Base-by-base conservation (phyloP, 2,888 invertebrate species). In the Hyposoter dolosus region DNA sequence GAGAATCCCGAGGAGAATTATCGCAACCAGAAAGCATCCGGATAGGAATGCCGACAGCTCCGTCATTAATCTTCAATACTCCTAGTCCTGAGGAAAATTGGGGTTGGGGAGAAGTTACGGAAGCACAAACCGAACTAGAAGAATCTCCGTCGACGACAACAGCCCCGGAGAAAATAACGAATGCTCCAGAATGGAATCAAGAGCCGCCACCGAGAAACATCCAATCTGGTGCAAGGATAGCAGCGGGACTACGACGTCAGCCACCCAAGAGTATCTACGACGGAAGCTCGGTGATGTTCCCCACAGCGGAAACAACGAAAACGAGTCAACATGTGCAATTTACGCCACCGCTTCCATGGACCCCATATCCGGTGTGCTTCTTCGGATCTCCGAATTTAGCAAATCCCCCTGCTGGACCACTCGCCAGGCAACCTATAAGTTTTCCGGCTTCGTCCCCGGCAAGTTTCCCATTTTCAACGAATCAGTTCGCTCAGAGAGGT, bases 291-390 rank as follows among this genome's bases (percentile, higher is more conserved):
- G 35, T 71, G 10, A 82, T 87, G 17, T 7, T 87, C 43, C 91
- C 91, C 1, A 91, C 92, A 1, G 91, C 90, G 0, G 92, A 93
- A 75, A 92, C 90, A 0, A 88, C 90, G 45, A 91, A 92, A 86
- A 90, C 92, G 7, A 90, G 90, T 72, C 92, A 93, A 72, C 93
- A 93, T 66, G 76, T 92, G 43, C 92, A 91, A 65, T 87, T 90
- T 15, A 90, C 89, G 0, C 91, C 92, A 2, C 88, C 90, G 6
- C 87, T 90, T 72, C 83, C 88, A 0, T 85, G 83, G 90, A 86
- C 90, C 81, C 88, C 90, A 0, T 90, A 92, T 78, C 91, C 91
- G 0, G 88, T 93, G 1, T 93, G 93, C 63, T 87, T 88, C 53
- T 87, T 84, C 47, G 83, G 78, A 28, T n/a, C 83, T 32, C 79